These are phyloP conservation scores for Drosophila ficusphila DNA, from an alignment of 1,140 invertebrate genomes.

Conservation along the genomic window DNA sequence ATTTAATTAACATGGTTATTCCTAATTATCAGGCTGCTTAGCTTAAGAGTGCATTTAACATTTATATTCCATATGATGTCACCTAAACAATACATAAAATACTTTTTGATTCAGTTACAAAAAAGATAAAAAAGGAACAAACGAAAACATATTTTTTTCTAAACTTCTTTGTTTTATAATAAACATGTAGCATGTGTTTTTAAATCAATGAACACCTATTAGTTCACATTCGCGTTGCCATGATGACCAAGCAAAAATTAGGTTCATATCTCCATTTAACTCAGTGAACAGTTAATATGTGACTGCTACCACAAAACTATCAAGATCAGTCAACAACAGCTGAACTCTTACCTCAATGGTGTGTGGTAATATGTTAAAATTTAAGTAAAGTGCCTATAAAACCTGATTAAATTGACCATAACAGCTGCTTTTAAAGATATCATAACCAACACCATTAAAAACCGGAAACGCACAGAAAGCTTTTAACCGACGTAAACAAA, in stretches of 20 bases:
- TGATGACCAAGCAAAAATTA: neutral
- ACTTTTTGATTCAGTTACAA: too few species aligned
- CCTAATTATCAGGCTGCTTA: too few species aligned
- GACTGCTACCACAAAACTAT: neutral
- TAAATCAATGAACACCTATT: neutral
- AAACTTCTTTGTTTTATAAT: too few species aligned
- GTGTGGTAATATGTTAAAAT: neutral
- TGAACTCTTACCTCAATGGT: constrained; percentile 2
- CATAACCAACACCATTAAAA: constrained; percentile 1
- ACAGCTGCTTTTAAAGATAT: neutral
- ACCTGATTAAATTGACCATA: neutral
- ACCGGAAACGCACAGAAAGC: neutral
- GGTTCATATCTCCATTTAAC: too few species aligned
- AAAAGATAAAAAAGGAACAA: too few species aligned
- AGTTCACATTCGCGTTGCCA: neutral
- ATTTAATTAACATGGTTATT: too few species aligned
- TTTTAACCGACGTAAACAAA: neutral
- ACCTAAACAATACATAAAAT: too few species aligned
- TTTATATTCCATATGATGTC: too few species aligned
- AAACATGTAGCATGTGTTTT: too few species aligned
- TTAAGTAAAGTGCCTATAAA: neutral
- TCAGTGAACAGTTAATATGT: neutral
- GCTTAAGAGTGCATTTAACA: too few species aligned
- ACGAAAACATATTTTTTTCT: too few species aligned
- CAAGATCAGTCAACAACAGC: neutral